Conservation (phyloP, 2,113 vertebrate genomes). For the Cacatua alba region DNA sequence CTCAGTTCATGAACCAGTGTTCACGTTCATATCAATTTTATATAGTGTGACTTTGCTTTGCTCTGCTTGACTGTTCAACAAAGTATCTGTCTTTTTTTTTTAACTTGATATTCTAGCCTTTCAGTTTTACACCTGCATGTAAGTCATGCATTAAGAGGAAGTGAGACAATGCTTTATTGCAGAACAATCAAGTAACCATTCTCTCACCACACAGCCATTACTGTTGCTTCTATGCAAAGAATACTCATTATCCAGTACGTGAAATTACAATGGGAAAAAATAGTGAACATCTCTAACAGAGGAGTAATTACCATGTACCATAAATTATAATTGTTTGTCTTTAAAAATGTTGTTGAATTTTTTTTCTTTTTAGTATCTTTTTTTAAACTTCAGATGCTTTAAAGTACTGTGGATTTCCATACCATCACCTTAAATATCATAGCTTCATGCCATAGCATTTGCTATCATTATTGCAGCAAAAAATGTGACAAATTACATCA, state of each 20-base stretch:
- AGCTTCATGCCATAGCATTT: not conserved
- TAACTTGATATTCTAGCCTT: not conserved
- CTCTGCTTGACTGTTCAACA: not conserved
- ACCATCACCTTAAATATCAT: not conserved
- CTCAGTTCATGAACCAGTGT: not conserved
- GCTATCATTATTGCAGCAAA: not conserved
- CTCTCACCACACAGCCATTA: not conserved
- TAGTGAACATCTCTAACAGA: conserved; percentile 2
- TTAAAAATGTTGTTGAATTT: not conserved
- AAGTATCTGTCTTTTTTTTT: not conserved
- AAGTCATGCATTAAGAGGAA: not conserved
- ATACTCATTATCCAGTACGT: conserved; percentile 39
- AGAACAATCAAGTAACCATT: not conserved
- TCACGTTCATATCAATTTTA: not conserved
- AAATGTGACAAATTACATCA: not conserved
- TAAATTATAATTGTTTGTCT: conserved; percentile 44
- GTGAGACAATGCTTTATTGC: not conserved
- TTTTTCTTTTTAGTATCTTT: not conserved
- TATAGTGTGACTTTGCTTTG: not conserved
- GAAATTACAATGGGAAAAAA: conserved; percentile 48
- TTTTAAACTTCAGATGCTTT: not conserved
- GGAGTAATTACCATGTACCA: conserved; percentile 35
- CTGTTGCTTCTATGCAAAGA: conserved; percentile 28
- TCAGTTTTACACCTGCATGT: conserved; percentile 23
- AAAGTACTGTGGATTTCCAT: not conserved